These are phyloP conservation scores for Gymnothorax javanicus DNA, from an alignment of 2,797 vertebrate species.

Conservation along the genomic window DNA sequence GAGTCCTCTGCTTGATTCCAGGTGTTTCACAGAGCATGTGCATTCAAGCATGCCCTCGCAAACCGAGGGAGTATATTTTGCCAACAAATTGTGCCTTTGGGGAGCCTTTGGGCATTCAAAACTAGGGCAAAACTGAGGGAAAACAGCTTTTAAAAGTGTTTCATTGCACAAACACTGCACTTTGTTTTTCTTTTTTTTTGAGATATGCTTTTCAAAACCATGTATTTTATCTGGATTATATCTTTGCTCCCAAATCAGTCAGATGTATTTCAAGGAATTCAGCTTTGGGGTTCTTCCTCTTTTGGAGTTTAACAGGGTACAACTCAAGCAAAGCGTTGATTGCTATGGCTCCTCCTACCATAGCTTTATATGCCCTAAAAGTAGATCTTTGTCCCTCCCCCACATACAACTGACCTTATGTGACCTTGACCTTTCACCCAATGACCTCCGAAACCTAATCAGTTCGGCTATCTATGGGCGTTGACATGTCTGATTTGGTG, in stretches of 20 bases:
- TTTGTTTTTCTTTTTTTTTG: not conserved
- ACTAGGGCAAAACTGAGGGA: not conserved
- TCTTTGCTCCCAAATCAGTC: not conserved
- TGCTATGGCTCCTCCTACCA: too few species aligned
- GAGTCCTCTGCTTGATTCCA: not conserved
- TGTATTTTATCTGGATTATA: not conserved
- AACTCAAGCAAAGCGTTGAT: too few species aligned
- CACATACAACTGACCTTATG: too few species aligned
- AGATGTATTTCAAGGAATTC: not conserved
- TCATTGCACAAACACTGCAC: not conserved
- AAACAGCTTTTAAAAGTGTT: not conserved
- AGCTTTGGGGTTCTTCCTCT: not conserved
- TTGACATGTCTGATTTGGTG: too few species aligned
- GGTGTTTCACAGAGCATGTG: not conserved
- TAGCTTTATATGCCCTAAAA: too few species aligned
- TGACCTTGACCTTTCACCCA: too few species aligned
- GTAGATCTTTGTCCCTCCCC: too few species aligned
- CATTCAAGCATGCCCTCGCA: not conserved
- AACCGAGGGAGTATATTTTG: not conserved
- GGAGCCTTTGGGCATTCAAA: not conserved
- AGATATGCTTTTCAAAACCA: not conserved
- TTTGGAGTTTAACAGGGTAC: too few species aligned
- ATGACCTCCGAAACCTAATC: too few species aligned
- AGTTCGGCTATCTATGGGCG: too few species aligned
- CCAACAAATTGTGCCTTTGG: not conserved